Evolutionary conservation across 2,797 vertebrate species (phyloP).

Genomic region (Pseudotriccus pelzelni): DNA sequence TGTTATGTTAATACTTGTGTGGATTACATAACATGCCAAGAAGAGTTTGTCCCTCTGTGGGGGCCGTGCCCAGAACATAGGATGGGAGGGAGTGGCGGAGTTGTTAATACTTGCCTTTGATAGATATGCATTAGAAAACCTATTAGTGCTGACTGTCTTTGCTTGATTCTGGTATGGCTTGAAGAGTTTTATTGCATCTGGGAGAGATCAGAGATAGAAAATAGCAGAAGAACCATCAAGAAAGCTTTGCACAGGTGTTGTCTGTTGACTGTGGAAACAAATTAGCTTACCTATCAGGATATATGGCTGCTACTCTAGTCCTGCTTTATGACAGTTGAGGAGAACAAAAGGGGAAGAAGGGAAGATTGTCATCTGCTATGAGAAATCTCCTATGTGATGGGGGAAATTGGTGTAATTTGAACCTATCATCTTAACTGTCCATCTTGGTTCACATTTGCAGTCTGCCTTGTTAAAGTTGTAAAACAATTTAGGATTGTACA

Average conservation of each 20-base stretch:
- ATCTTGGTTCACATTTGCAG: neutral
- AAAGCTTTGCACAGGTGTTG: neutral
- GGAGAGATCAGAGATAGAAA: neutral
- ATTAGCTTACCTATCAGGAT: neutral
- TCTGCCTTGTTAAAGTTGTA: neutral
- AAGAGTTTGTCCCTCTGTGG: conserved; percentile 1
- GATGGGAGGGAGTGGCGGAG: conserved; percentile 45
- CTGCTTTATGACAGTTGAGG: neutral
- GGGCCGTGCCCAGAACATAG: neutral
- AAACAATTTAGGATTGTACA: neutral
- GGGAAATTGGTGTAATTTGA: neutral
- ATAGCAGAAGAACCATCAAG: neutral
- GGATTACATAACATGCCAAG: neutral
- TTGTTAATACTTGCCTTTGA: conserved; percentile 56
- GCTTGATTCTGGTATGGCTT: neutral
- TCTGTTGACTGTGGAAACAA: neutral
- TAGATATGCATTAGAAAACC: neutral
- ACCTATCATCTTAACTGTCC: neutral
- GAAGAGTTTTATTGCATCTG: neutral
- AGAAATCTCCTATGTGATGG: accelerated
- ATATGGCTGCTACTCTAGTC: neutral
- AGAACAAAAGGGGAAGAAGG: neutral
- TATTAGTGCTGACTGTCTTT: neutral
- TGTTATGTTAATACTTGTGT: neutral
- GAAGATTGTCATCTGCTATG: neutral